Base-by-base conservation (phyloP, 2,888 invertebrate species). In the Caradrina clavipalpis region DNA sequence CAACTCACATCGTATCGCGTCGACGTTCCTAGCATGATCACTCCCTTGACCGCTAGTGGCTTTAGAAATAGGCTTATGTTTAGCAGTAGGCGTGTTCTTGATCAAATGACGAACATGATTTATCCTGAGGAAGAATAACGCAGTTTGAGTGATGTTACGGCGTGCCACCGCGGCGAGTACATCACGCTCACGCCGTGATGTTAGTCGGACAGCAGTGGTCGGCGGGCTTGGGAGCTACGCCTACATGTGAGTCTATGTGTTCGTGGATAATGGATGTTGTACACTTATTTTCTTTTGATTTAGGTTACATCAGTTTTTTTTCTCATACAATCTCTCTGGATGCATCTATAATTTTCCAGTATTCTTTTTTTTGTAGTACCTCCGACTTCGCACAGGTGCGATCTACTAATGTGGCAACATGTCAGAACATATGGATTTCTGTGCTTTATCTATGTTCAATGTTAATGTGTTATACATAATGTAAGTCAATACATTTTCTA, bases 171-270 rank as follows among this genome's bases (percentile, higher is more conserved):
- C 2, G 39, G 39, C 11, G 39, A 39, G 68, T 42, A 39, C 26
- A 47, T 67, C 49, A 56, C 15, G 57, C 69, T 68, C 57, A 22
- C 17, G 69, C 69, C 26, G 31, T 19, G 69, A n/a, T n/a, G 42
- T 49, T 15, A 57, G 42, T 21, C 49, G 11, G 19, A 21, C 2
- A 45, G 39, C 47, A 6, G 19, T 22, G 49, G n/a, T 19, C 45
- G 66, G 11, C 45, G 66, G 11, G 47, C 56, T 39, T 10, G 26
- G 26, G 19, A 53, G 19, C 35, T 15, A 21, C 56, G 22, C 13
- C 39, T 21, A 21, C 68, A 49, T 49, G 56, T 68, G 57, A 68
- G 49, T 57, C 26, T 15, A 50, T 45, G 21, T 42, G 49, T 50
- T 61, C 35, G 49, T 26, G 17, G 26, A 42, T 47, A 31, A 13